Base-by-base conservation (phyloP, 2,888 invertebrate genomes). In the Bombylius discolor region DNA sequence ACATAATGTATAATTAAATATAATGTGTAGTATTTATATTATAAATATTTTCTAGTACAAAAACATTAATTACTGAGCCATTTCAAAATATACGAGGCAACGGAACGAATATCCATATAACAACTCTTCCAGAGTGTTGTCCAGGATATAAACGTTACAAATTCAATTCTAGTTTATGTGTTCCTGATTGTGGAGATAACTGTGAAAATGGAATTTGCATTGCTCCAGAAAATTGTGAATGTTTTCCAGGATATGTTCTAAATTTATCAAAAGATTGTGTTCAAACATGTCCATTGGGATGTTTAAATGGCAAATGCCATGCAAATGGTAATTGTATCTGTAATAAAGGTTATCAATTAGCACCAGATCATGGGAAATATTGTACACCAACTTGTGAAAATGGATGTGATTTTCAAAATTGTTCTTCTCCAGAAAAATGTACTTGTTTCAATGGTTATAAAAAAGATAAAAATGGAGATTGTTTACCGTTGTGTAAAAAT, bases 121-220 rank as follows among this genome's bases (percentile, higher is more conserved):
- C 84, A 65, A 79, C 78, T 59, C 81, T 85, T 62, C 77, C 82
- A 59, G 77, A 82, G 32, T 89, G 89, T 67, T 89, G 89, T 66
- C 78, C 80, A 1, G 88, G 87, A 14, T 88, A 83, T 70, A 75
- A 77, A 58, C 78, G 81, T 12, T 81, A 83, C 68, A 73, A 76
- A 9, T 79, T 79, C 67, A 76, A 76, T 66, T 73, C 62, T 63
- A 76, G 75, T 5, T 75, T 65, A 56, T 78, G 78, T 58, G 67
- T 68, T 51, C 77, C 78, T 0, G 61, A 72, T 31, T 80, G 81
- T 58, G 59, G 46, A 0, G 70, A 74, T 12, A 70, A 72, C 9
- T 80, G 80, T 52, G 64, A 71, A 1, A 79, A 81, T 63, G 78
- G 78, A 4, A 63, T 60, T 4, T 88, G 88, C 66, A 74, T 79